Evolutionary conservation across 2,113 vertebrate species (phyloP).

Genomic region (Nansenia antarctica): DNA sequence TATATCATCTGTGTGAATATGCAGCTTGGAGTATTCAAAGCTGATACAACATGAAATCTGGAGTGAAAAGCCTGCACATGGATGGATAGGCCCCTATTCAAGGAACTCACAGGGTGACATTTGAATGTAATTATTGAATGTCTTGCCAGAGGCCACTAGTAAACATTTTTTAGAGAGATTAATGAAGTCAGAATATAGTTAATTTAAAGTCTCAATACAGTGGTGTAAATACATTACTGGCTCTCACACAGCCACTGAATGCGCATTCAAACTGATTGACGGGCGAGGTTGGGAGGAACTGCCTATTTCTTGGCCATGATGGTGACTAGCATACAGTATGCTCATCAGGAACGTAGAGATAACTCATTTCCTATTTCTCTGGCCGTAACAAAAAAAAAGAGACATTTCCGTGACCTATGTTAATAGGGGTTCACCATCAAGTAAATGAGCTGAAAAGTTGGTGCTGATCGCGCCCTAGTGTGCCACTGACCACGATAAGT

Average conservation of each 20-base stretch:
- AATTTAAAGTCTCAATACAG: too few species aligned
- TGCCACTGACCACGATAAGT: slow-evolving; percentile 60
- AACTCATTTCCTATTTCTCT: background rate
- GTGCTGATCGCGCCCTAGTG: slow-evolving; percentile 54
- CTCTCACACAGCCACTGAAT: background rate
- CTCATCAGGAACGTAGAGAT: background rate
- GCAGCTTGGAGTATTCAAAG: too few species aligned
- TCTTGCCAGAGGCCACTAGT: too few species aligned
- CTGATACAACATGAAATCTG: too few species aligned
- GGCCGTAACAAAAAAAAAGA: background rate
- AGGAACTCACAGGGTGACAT: too few species aligned
- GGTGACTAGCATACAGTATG: background rate
- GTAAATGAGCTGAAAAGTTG: slow-evolving; percentile 59
- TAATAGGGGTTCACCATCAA: slow-evolving; percentile 57
- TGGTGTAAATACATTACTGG: background rate
- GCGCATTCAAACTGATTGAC: background rate
- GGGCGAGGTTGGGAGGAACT: background rate
- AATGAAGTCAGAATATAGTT: too few species aligned
- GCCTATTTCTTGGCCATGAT: background rate
- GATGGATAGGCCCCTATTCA: too few species aligned
- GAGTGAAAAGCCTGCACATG: too few species aligned
- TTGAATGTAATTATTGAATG: too few species aligned
- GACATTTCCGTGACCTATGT: background rate
- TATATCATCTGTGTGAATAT: too few species aligned
- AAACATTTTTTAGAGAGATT: too few species aligned